phyloP scores from a whole-genome alignment of 2,113 vertebrate species.

The Pholis gunnellus region DNA sequence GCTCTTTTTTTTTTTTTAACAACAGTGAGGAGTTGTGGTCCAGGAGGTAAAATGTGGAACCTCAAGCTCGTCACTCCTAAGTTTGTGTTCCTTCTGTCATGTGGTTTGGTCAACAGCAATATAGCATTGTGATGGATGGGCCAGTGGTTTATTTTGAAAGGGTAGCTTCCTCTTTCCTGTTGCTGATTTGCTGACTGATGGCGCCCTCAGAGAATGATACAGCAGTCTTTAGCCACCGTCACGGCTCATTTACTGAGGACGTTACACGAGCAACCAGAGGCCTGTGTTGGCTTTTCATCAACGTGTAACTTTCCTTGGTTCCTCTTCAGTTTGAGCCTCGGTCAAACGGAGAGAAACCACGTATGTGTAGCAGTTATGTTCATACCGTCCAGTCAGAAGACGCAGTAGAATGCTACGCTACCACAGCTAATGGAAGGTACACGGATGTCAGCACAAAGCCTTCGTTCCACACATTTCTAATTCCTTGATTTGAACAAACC shows the following conservation, averaged over 20 bases:
- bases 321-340: background rate
- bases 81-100: conserved; percentile 29
- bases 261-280: conserved; percentile 12
- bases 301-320: background rate
- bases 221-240: conserved; percentile 12
- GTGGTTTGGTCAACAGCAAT: background rate
- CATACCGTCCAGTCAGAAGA: background rate
- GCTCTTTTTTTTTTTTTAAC: conserved; percentile 20
- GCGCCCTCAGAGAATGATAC: conserved; percentile 1
- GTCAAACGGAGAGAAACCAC: background rate
- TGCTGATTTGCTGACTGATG: background rate
- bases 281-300: conserved; percentile 19
- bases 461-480: too few relatives aligned
- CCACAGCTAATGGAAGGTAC: background rate
- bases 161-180: conserved; percentile 31
- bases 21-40: conserved; percentile 4
- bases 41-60: conserved; percentile 22
- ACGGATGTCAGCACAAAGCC: background rate
- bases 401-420: background rate
- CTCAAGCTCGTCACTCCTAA: conserved; percentile 14
- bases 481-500: too few relatives aligned
- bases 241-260: conserved; percentile 15
- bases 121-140: conserved; percentile 14
- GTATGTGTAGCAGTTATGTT: background rate
- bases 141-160: conserved; percentile 45